phyloP scores from a whole-genome alignment of 2,113 vertebrate species.

The Dascyllus trimaculatus region DNA sequence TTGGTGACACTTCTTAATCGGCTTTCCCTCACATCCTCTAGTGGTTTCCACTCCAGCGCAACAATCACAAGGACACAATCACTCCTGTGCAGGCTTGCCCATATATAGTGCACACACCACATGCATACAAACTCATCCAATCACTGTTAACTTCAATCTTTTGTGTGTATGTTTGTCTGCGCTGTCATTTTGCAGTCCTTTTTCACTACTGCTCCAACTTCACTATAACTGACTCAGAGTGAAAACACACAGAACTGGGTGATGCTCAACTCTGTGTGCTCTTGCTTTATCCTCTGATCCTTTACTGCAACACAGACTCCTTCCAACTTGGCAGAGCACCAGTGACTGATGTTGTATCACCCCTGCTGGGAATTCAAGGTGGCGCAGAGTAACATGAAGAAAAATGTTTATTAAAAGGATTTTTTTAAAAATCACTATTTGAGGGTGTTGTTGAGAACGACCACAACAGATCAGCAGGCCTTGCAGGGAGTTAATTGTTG shows the following conservation, averaged over 20 bases:
- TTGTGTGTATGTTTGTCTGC: not conserved
- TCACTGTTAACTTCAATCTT: not conserved
- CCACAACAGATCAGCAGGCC: constrained; percentile 18
- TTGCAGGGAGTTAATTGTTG: constrained; percentile 42
- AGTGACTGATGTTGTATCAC: not conserved
- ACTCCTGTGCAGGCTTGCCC: constrained; percentile 51
- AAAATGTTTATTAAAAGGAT: not conserved
- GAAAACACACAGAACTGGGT: constrained; percentile 10
- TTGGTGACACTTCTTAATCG: constrained; percentile 74
- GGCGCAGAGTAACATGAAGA: constrained; percentile 1
- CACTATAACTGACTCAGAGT: not conserved
- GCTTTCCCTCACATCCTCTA: constrained; percentile 70
- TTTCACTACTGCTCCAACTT: not conserved
- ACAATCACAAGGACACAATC: constrained; percentile 83
- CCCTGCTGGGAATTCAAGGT: constrained; percentile 29
- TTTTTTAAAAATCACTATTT: constrained; percentile 18
- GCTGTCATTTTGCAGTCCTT: not conserved
- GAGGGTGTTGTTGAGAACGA: constrained; percentile 7
- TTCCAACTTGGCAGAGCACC: constrained; percentile 16
- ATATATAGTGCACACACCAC: constrained; percentile 17
- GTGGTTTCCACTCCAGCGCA: constrained; percentile 75
- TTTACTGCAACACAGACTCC: constrained; percentile 23
- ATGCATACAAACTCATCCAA: constrained; percentile 30
- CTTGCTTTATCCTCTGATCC: constrained; percentile 31
- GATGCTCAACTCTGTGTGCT: constrained; percentile 8